Percentiles rank a stretch among this genome's conserved stretches.
Evolutionary conservation across 2,797 vertebrate species (phyloP).

Genomic region (Catamblyrhynchus diadema): DNA sequence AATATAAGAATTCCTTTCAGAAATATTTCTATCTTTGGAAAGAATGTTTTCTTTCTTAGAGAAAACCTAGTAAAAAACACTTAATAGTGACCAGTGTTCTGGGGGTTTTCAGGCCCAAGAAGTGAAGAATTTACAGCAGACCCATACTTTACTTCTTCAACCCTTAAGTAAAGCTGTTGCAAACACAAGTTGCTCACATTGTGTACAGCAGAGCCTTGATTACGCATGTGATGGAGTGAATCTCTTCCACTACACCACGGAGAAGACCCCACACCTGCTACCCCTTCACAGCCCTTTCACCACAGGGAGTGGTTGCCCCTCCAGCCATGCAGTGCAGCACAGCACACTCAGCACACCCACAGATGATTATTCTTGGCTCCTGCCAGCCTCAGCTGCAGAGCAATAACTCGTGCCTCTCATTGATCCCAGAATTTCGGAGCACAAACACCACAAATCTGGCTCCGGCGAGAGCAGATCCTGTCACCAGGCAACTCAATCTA

Average conservation of each 20-base stretch:
- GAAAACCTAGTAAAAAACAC: background rate
- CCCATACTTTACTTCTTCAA: background rate
- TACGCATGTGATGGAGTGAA: accelerated
- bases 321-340: background rate
- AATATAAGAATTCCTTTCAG: background rate
- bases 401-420: accelerated
- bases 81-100: background rate
- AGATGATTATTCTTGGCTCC: background rate
- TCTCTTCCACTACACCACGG: background rate
- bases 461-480: background rate
- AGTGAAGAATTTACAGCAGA: background rate
- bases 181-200: background rate
- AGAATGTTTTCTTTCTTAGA: background rate
- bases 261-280: background rate
- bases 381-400: background rate
- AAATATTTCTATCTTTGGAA: background rate
- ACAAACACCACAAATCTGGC: background rate
- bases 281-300: background rate
- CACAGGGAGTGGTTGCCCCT: accelerated
- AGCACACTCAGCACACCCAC: background rate
- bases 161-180: background rate
- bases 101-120: background rate
- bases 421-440: background rate
- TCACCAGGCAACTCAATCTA: background rate
- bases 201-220: background rate